Percentiles rank a stretch among this genome's conserved stretches.
phyloP scores from a whole-genome alignment of 2,797 vertebrate genomes.

The Coregonus sp. region DNA sequence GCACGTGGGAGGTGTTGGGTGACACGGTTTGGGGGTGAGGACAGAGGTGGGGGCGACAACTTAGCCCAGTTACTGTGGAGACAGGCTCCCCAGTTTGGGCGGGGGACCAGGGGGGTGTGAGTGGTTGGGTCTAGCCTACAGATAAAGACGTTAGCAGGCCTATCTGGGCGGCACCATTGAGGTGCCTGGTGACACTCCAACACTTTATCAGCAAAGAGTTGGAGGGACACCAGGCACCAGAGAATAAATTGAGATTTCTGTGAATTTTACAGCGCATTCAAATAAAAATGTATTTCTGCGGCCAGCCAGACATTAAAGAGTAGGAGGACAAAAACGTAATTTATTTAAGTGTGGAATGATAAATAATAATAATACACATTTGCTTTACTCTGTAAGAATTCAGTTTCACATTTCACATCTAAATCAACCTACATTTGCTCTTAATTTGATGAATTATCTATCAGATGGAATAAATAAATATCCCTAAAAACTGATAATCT shows the following conservation, averaged over 20 bases:
- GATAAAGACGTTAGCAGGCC: constrained; percentile 70
- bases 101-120: constrained; percentile 57
- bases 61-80: constrained; percentile 45
- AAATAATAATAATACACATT: background rate
- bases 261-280: constrained; percentile 25
- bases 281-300: constrained; percentile 38
- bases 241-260: constrained; percentile 40
- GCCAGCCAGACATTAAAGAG: constrained; percentile 7
- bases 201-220: constrained; percentile 66
- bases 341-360: no score
- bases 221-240: constrained; percentile 40
- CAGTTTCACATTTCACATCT: no score
- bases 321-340: background rate
- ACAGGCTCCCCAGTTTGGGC: constrained; percentile 61
- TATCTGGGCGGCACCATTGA: constrained; percentile 60
- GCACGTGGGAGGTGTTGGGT: background rate
- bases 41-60: background rate
- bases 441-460: no score
- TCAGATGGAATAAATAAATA: no score
- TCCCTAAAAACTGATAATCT: no score
- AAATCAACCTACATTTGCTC: background rate
- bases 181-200: constrained; percentile 40
- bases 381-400: background rate
- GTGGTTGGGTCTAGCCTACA: constrained; percentile 45
- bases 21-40: constrained; percentile 7